Conservation (phyloP, 2,113 vertebrate genomes). For the Willisornis vidua region DNA sequence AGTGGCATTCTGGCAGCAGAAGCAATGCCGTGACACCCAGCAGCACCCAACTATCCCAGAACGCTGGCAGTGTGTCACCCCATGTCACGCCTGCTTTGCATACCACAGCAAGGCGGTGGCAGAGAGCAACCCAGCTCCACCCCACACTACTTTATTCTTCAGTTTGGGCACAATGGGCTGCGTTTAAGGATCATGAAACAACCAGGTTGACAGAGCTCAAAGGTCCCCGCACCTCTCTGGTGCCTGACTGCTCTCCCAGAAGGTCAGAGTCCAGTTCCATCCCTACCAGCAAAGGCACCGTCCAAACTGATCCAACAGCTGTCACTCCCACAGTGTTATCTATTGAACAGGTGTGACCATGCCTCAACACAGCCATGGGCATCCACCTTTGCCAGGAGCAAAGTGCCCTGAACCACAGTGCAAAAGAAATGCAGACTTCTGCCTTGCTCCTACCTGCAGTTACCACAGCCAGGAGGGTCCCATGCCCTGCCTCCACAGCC, state of each 20-base stretch:
- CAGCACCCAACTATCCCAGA: not conserved
- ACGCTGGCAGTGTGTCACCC: not conserved
- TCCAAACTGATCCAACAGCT: not conserved
- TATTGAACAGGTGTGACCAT: fast-evolving
- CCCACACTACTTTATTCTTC: not conserved
- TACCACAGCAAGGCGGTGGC: not conserved
- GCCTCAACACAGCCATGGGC: fast-evolving
- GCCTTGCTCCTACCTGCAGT: not conserved
- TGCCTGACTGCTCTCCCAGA: not conserved
- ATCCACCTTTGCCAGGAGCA: not conserved
- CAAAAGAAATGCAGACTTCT: not conserved
- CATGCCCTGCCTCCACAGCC: not conserved
- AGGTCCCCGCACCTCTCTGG: not conserved
- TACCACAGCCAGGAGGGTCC: not conserved
- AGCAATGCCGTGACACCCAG: not conserved
- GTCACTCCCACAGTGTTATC: not conserved
- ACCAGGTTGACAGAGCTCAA: not conserved
- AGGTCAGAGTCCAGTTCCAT: constrained; percentile 31
- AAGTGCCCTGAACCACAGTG: fast-evolving
- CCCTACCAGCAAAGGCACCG: not conserved
- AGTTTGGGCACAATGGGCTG: not conserved
- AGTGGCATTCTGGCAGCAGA: not conserved
- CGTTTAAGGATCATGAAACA: not conserved
- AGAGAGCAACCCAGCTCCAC: not conserved
- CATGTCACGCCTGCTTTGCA: fast-evolving